Percentiles rank a stretch among this genome's conserved stretches.
phyloP scores from a whole-genome alignment of 2,888 invertebrate genomes.

The Eucera pruinosa region DNA sequence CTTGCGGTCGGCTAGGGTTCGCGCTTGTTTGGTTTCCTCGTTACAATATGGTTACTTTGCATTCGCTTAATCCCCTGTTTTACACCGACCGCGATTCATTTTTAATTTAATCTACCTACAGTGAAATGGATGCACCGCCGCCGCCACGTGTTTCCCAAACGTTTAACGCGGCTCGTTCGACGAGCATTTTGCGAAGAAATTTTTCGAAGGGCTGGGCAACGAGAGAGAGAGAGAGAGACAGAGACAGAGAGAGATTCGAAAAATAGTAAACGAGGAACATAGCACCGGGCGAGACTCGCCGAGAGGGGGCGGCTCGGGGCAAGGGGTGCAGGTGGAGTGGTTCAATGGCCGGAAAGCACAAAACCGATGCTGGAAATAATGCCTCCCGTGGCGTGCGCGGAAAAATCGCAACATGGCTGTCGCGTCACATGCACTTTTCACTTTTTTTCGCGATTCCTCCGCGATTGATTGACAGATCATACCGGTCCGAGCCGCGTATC shows the following conservation, averaged over 20 bases:
- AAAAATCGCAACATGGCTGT: constrained; percentile 74
- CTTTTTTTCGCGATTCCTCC: constrained; percentile 66
- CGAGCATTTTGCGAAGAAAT: constrained; percentile 11
- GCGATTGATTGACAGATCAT: constrained; percentile 73
- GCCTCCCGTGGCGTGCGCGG: constrained; percentile 53
- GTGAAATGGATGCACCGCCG: neutral
- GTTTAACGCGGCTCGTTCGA: neutral
- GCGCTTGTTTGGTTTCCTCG: neutral
- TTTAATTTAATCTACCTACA: neutral
- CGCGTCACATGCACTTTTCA: constrained; percentile 72
- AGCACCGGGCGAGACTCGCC: constrained; percentile 33
- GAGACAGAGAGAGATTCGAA: constrained; percentile 46
- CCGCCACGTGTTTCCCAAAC: neutral
- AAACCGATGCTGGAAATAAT: constrained; percentile 74
- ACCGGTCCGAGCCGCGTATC: constrained; percentile 55
- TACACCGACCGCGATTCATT: neutral
- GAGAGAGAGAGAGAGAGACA: too few species aligned
- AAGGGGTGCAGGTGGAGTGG: constrained; percentile 52
- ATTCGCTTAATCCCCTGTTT: neutral
- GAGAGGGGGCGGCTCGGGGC: constrained; percentile 4
- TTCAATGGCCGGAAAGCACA: constrained; percentile 73
- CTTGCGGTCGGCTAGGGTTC: neutral
- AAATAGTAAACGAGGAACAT: constrained; percentile 50
- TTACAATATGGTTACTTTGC: too few species aligned
- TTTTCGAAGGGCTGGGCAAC: too few species aligned